Evolutionary conservation across 2,797 vertebrate genomes (phyloP).

Genomic region (Tragelaphus oryx): DNA sequence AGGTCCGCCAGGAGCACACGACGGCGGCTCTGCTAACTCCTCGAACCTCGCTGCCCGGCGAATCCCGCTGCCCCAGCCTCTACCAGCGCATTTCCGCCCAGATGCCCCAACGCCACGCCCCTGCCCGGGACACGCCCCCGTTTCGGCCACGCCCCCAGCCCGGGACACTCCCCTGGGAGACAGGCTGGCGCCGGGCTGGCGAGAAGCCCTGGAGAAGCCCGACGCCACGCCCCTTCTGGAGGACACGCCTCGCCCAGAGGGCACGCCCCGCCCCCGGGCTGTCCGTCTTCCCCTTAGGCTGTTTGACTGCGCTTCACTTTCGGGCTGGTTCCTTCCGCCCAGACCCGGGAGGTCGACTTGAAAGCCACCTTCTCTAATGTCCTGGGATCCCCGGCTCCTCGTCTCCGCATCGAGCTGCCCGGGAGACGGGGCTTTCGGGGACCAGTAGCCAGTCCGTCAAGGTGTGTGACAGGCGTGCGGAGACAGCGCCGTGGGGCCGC

Average conservation of each 20-base stretch:
- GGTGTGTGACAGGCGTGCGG: background rate
- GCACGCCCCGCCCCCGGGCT: background rate
- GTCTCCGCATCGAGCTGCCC: background rate
- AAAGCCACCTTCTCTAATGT: background rate
- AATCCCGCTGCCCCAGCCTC: rapidly evolving
- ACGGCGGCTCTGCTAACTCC: rapidly evolving
- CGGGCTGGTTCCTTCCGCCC: rapidly evolving
- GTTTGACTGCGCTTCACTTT: rapidly evolving
- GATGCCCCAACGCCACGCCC: background rate
- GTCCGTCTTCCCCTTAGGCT: rapidly evolving
- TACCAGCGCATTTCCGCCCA: background rate
- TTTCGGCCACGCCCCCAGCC: background rate
- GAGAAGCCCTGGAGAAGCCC: background rate
- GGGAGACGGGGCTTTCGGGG: background rate
- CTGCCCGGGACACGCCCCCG: background rate
- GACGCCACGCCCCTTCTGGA: background rate
- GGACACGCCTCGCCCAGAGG: background rate
- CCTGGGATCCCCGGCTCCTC: background rate
- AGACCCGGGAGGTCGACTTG: background rate
- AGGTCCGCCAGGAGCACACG: background rate
- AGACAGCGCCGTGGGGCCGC: background rate
- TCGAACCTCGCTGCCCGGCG: too few species aligned
- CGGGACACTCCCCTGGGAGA: background rate
- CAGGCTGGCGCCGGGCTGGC: background rate
- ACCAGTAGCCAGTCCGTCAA: background rate